Evolutionary conservation across 2,888 invertebrate species (phyloP).

Genomic region (Graphium colonna): DNA sequence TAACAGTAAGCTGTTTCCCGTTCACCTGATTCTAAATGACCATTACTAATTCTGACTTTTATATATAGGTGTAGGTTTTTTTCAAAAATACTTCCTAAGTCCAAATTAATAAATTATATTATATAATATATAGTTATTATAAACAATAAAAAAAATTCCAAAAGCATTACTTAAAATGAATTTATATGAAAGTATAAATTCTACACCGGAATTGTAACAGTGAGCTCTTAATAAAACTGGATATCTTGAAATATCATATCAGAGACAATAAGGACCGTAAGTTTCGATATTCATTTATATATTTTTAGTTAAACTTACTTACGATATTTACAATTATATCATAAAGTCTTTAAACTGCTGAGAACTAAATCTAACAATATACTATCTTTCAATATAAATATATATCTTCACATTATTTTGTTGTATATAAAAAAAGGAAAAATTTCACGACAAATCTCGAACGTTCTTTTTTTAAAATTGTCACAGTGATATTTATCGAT

Average conservation of each 20-base stretch:
- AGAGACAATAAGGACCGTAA: conserved; percentile 38
- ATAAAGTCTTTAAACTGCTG: conserved; percentile 9
- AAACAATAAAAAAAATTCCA: no score
- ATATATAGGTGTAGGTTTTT: no score
- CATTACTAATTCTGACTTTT: no score
- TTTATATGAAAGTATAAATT: conserved; percentile 2
- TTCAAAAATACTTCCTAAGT: no score
- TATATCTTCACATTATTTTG: conserved; percentile 11
- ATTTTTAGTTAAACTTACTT: conserved; percentile 29
- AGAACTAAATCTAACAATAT: conserved; percentile 15
- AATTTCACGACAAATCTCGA: neutral
- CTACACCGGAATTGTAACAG: conserved; percentile 9
- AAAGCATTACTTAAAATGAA: no score
- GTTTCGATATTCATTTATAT: conserved; percentile 25
- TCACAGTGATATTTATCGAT: conserved; percentile 15
- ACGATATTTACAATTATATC: conserved; percentile 43
- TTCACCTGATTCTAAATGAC: no score
- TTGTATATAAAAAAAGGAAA: conserved; percentile 1
- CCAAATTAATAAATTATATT: no score
- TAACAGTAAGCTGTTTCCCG: no score
- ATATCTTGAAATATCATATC: conserved; percentile 28
- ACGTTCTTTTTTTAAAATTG: no score
- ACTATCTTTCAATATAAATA: conserved; percentile 15
- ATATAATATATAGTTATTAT: no score
- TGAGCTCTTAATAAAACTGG: conserved; percentile 18